Percentiles rank a stretch among this genome's conserved stretches.
phyloP scores from a whole-genome alignment of 2,888 invertebrate genomes.

The Terebella lapidaria region DNA sequence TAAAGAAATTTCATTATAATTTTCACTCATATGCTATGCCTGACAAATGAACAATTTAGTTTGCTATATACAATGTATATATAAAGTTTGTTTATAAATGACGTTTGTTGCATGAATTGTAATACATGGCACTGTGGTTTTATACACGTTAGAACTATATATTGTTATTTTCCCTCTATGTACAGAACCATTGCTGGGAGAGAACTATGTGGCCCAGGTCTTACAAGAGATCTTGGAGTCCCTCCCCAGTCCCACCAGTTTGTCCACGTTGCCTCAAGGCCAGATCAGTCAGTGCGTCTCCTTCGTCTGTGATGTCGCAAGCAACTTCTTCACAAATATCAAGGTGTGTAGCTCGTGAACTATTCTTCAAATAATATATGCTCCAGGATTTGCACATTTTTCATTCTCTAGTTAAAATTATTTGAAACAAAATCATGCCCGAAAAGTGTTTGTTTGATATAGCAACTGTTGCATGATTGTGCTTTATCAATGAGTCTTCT shows the following conservation, averaged over 20 bases:
- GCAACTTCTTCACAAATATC: conserved; percentile 35
- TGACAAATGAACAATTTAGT: too few relatives aligned
- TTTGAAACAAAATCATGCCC: too few relatives aligned
- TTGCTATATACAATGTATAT: too few relatives aligned
- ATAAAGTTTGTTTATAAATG: background rate
- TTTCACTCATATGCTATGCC: too few relatives aligned
- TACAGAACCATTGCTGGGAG: conserved; percentile 30
- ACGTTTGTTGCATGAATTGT: background rate
- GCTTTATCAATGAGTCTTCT: too few relatives aligned
- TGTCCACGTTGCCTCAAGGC: conserved; percentile 12
- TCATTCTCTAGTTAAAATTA: too few relatives aligned
- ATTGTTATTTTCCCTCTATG: background rate
- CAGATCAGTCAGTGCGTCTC: conserved; percentile 28
- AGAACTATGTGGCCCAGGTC: conserved; percentile 26
- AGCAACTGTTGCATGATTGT: too few relatives aligned
- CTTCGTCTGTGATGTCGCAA: conserved; percentile 37
- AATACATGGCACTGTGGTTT: background rate
- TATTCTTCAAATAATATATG: too few relatives aligned
- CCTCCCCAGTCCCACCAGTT: conserved; percentile 14
- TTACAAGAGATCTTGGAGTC: conserved; percentile 23
- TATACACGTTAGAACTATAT: background rate
- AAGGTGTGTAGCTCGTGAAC: conserved; percentile 31
- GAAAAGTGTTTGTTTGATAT: too few relatives aligned
- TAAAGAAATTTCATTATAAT: too few relatives aligned
- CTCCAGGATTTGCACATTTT: too few relatives aligned